Evolutionary conservation across 30 jellyfish, hydroid and myxozoan genomes (phyloP).

Genomic region (Pelagia noctiluca): DNA sequence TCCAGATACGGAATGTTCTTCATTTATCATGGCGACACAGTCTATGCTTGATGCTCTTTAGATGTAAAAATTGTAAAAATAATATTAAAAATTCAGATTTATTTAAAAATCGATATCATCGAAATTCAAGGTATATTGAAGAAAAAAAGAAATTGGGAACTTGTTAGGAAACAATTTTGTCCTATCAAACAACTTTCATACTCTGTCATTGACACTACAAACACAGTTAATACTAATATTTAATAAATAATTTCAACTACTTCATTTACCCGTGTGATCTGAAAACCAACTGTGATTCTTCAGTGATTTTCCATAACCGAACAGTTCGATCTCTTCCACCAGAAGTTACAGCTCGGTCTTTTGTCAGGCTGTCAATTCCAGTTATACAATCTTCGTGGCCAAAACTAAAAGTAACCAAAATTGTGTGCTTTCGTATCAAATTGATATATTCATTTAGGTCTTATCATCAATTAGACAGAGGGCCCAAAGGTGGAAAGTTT

Average conservation of each 20-base stretch:
- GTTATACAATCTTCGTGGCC: conserved; percentile 97
- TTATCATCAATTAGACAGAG: background rate
- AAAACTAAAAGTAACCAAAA: conserved; percentile 56
- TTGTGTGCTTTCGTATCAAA: no score
- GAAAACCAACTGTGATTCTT: conserved; percentile 95
- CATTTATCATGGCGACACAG: conserved; percentile 94
- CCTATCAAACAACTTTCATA: no score
- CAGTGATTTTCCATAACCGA: conserved; percentile 96
- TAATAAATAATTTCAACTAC: conserved; percentile 1
- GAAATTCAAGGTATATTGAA: conserved; percentile 15
- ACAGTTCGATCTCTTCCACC: conserved; percentile 96
- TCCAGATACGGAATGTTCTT: conserved; percentile 87
- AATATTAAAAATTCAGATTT: no score
- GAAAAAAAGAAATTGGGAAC: no score
- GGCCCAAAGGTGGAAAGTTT: no score
- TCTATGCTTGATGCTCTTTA: conserved; percentile 85
- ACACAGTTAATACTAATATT: no score
- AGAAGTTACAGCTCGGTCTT: conserved; percentile 86
- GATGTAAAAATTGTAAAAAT: no score
- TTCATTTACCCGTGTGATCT: conserved; percentile 72
- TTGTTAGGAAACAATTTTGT: no score
- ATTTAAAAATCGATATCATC: no score
- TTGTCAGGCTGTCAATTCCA: conserved; percentile 88
- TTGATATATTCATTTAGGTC: background rate
- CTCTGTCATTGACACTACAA: no score